Base-by-base conservation (phyloP, 2,113 vertebrate species). In the Ctenodactylus gundi region DNA sequence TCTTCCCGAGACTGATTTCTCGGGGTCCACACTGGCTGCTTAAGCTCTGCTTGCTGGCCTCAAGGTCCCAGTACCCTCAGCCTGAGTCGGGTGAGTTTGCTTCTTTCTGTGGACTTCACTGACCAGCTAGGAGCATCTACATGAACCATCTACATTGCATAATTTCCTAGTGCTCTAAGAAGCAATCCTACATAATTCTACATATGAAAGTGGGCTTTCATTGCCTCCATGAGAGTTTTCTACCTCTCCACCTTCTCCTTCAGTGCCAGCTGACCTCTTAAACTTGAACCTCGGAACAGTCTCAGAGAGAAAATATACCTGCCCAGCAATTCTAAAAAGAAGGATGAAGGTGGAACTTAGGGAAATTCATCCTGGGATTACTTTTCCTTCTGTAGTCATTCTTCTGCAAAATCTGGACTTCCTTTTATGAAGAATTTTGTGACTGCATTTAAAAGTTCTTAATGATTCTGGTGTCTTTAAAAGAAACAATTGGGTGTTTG, bases 361-460 rank as follows among this genome's bases (percentile, higher is more conserved):
- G 58, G 27, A 58, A 57, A 23, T 1, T 1, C 14, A 44, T 1
- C 0, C 3, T 29, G 39, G 39, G 29, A n/a, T 4, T 58, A 6
- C 41, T 15, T 25, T 34, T 87, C 41, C 11, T 7, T 9, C 1
- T 0, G 34, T 0, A n/a, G 14, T 10, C 62, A 20, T 78, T 31
- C 36, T 23, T 34, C 39, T 27, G 20, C 36, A 23, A 46, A 10
- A 12, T 49, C 39, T 87, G 31, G 13, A 34, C 53, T 77, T 64
- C 15, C 65, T 44, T 88, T 73, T 55, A 41, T 57, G 39, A 64
- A 82, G 17, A 65, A 64, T 76, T 36, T 44, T 57, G 36, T 70
- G 41, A 13, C 58, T 64, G 39, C 55, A 53, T 20, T 34, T 25
- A 83, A 92, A 80, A 41, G 21, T 75, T 41, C 41, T 78, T 11